phyloP scores from a whole-genome alignment of 1,140 invertebrate species.

The Hesperophylax magnus region DNA sequence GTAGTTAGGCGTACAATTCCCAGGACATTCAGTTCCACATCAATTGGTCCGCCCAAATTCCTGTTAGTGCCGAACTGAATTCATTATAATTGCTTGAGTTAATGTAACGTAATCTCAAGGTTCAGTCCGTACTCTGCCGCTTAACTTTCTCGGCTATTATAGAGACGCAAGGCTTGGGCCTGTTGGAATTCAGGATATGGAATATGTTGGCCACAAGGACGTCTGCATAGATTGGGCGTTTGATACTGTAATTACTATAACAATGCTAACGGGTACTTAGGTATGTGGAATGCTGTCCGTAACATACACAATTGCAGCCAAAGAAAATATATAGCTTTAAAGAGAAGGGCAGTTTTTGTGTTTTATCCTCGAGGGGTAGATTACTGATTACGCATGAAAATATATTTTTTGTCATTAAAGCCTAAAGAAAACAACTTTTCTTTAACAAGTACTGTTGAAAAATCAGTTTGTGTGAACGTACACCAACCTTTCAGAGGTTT shows the following conservation, averaged over 20 bases:
- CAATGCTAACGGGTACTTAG: slow-evolving; percentile 4
- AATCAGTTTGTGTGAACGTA: no score
- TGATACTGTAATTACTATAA: background rate
- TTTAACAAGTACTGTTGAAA: no score
- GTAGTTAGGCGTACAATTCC: no score
- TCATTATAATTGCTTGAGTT: slow-evolving; percentile 21
- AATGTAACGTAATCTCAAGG: slow-evolving; percentile 31
- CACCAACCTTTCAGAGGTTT: no score
- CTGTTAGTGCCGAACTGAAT: background rate
- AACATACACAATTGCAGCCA: background rate
- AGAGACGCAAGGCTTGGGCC: slow-evolving; percentile 15
- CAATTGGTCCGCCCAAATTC: no score
- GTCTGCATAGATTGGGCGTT: slow-evolving; percentile 9
- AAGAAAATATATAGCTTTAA: no score
- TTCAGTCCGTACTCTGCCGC: slow-evolving; percentile 15
- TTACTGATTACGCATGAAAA: no score
- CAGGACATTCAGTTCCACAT: no score
- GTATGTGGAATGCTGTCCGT: background rate
- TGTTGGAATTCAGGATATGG: slow-evolving; percentile 33
- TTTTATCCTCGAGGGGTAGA: no score
- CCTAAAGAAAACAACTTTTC: no score
- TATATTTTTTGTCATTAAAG: no score
- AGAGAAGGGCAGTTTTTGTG: no score
- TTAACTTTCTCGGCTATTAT: slow-evolving; percentile 20
- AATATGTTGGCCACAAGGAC: slow-evolving; percentile 32